Evolutionary conservation across 2,888 invertebrate species (phyloP).

Genomic region (Parnassius apollo): DNA sequence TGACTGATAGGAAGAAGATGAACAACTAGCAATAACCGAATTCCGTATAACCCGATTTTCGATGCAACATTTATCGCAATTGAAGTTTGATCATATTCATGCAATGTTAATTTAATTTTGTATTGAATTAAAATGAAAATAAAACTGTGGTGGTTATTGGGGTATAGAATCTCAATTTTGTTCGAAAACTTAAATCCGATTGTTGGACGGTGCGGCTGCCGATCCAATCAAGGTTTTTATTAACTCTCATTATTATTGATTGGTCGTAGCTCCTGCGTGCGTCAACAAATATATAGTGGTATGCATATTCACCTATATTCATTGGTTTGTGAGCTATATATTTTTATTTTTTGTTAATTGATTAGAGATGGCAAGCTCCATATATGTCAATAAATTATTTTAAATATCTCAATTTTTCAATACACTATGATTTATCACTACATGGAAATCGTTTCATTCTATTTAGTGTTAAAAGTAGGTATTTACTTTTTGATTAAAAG

Average conservation of each 20-base stretch:
- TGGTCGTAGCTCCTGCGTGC: constrained; percentile 39
- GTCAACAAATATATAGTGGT: constrained; percentile 22
- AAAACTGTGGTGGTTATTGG: constrained; percentile 21
- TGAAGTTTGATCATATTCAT: background rate
- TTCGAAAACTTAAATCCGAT: constrained; percentile 57
- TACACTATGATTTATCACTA: no score
- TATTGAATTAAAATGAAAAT: constrained; percentile 16
- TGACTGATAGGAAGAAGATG: no score
- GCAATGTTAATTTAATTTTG: constrained; percentile 1
- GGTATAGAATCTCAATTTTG: constrained; percentile 38
- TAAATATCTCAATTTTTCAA: no score
- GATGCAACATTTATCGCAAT: background rate
- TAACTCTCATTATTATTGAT: constrained; percentile 68
- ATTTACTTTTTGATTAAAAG: no score
- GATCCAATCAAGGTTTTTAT: constrained; percentile 67
- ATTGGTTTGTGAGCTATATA: no score
- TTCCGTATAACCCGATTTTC: no score
- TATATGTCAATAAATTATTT: no score
- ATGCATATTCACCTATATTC: constrained; percentile 15
- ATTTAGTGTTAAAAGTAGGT: no score
- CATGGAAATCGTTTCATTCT: no score
- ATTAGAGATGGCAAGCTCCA: no score
- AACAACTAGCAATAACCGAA: no score
- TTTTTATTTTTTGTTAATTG: no score
- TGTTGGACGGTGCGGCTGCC: constrained; percentile 44